These are phyloP conservation scores for Passer domesticus DNA, from an alignment of 2,113 vertebrate genomes.

Conservation along the genomic window DNA sequence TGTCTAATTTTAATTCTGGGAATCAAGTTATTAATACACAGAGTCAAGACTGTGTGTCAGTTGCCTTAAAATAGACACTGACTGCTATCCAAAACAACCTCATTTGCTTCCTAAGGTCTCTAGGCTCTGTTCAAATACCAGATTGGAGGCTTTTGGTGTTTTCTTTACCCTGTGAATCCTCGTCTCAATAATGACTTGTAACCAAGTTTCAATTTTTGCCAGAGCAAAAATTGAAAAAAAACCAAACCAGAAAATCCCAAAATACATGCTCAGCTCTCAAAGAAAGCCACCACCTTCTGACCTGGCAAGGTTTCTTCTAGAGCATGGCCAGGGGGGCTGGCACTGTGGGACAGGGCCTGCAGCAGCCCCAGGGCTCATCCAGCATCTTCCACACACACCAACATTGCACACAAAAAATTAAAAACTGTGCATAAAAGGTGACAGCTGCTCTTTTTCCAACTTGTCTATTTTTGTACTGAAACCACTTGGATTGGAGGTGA, in stretches of 20 bases:
- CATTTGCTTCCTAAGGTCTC: background rate
- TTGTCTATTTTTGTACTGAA: conserved; percentile 38
- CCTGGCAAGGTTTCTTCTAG: background rate
- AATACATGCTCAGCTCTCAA: background rate
- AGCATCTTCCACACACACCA: background rate
- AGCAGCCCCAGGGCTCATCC: background rate
- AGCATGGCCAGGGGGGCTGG: background rate
- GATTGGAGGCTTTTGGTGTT: background rate
- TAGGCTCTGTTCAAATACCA: background rate
- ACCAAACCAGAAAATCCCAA: background rate
- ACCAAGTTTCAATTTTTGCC: background rate
- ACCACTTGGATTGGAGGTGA: conserved; percentile 37
- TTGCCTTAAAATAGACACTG: background rate
- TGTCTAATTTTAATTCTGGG: background rate
- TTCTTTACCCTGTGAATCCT: background rate
- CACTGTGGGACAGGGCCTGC: background rate
- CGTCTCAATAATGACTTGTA: background rate
- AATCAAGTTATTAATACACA: background rate
- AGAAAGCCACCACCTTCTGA: background rate
- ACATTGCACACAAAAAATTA: background rate
- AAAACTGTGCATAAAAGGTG: conserved; percentile 22
- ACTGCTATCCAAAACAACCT: background rate
- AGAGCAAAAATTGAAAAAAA: background rate
- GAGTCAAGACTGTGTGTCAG: background rate
- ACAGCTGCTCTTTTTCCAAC: conserved; percentile 33